Percentiles rank a stretch among this genome's conserved stretches.
Evolutionary conservation across 2,797 vertebrate genomes (phyloP).

Genomic region (Sparus aurata): DNA sequence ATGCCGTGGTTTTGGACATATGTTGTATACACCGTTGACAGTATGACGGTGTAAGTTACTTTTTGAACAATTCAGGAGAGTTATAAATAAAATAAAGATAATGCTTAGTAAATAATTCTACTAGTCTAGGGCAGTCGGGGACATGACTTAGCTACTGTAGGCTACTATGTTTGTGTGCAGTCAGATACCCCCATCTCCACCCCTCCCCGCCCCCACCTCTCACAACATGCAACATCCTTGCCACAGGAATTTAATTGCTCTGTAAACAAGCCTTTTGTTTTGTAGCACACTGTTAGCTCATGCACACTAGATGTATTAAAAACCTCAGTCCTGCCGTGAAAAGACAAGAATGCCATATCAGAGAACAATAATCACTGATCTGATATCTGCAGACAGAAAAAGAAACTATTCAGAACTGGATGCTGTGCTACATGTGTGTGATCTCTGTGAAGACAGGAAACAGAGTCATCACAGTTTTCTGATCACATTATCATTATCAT

Average conservation of each 20-base stretch:
- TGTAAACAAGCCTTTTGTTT: constrained; percentile 83
- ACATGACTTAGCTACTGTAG: constrained; percentile 23
- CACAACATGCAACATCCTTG: constrained; percentile 82
- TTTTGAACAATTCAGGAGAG: not conserved
- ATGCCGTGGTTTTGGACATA: not conserved
- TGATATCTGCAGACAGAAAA: constrained; percentile 51
- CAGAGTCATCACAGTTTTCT: constrained; percentile 42
- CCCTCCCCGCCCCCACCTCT: constrained; percentile 58
- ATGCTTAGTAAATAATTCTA: constrained; percentile 24
- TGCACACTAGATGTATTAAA: constrained; percentile 75
- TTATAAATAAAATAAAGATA: constrained; percentile 31
- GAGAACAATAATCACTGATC: constrained; percentile 58
- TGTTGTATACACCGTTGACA: constrained; percentile 12
- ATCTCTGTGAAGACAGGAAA: constrained; percentile 52
- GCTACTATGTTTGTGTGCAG: constrained; percentile 59
- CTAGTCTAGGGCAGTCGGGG: constrained; percentile 35
- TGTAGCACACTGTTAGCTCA: constrained; percentile 75
- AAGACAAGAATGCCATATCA: constrained; percentile 59
- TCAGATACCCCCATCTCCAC: constrained; percentile 60
- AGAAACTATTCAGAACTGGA: constrained; percentile 37
- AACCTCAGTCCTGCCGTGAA: constrained; percentile 63
- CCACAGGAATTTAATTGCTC: constrained; percentile 84
- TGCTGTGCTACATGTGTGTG: constrained; percentile 28
- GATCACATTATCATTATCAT: constrained; percentile 56
- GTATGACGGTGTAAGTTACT: not conserved